Evolutionary conservation across 1,140 invertebrate species (phyloP).

Genomic region (Rhagoletis pomonella): DNA sequence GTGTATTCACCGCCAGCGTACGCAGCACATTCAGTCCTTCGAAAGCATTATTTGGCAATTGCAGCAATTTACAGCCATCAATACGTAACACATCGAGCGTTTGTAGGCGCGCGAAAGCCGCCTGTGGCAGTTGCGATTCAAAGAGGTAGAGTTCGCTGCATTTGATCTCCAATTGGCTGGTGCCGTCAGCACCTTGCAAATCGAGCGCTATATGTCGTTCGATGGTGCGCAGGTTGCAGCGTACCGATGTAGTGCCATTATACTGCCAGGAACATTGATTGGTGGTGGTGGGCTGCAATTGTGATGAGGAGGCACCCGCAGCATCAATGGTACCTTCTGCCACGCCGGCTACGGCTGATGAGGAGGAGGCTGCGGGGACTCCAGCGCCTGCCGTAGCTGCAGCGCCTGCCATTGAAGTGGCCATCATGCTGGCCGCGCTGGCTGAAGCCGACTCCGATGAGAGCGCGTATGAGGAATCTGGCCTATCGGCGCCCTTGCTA

Average conservation of each 20-base stretch:
- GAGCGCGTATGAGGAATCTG: constrained; percentile 32
- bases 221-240: constrained; percentile 82
- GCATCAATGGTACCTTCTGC: not conserved
- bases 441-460: not conserved
- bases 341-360: no score
- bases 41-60: constrained; percentile 85
- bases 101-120: constrained; percentile 83
- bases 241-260: constrained; percentile 78
- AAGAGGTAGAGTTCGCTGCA: constrained; percentile 87
- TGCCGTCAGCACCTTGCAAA: constrained; percentile 82
- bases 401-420: constrained; percentile 10
- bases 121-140: constrained; percentile 84
- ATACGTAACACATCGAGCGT: constrained; percentile 84
- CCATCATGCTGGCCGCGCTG: constrained; percentile 30
- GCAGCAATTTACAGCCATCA: constrained; percentile 86
- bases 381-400: constrained; percentile 40
- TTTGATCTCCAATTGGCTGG: constrained; percentile 80
- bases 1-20: constrained; percentile 82
- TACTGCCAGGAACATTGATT: constrained; percentile 79
- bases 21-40: constrained; percentile 85
- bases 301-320: constrained; percentile 39
- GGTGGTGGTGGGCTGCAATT: constrained; percentile 57
- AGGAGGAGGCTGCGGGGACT: constrained; percentile 28
- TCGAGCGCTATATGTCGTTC: constrained; percentile 79
- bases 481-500: constrained; percentile 22